These are phyloP conservation scores for Falco naumanni DNA, from an alignment of 2,797 vertebrate species.

Conservation along the genomic window DNA sequence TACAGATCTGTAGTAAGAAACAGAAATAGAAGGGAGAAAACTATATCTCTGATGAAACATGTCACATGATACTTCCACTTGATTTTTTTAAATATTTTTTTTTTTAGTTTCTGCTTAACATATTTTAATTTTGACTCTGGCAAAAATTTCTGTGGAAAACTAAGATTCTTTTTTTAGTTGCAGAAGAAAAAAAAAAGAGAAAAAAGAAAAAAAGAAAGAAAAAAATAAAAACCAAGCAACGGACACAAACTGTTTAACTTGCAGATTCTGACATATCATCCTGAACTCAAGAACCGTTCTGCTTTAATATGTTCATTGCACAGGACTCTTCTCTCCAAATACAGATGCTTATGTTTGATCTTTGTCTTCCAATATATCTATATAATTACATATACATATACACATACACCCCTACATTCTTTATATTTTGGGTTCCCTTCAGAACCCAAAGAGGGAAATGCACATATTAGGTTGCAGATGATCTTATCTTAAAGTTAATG, in stretches of 20 bases:
- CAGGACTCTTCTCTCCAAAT: background rate
- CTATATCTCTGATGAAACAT: background rate
- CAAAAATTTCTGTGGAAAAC: background rate
- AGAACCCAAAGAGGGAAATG: background rate
- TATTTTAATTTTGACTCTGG: background rate
- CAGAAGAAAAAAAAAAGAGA: fast-evolving
- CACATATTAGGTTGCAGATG: fast-evolving
- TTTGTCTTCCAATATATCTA: background rate
- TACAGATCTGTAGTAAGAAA: background rate
- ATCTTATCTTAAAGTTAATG: background rate
- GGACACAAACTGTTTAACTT: background rate
- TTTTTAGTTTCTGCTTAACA: background rate
- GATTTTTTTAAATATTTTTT: background rate
- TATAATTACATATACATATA: background rate
- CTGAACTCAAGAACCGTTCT: background rate
- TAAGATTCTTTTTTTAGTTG: background rate
- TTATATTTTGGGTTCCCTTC: background rate
- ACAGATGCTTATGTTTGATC: background rate
- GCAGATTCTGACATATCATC: background rate
- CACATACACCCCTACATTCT: background rate
- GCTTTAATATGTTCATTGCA: background rate
- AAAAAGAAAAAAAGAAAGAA: no score
- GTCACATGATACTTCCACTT: background rate
- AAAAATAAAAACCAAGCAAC: background rate
- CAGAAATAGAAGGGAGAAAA: background rate